Evolutionary conservation across 2,797 vertebrate species (phyloP).

Genomic region (Iguana delicatissima): DNA sequence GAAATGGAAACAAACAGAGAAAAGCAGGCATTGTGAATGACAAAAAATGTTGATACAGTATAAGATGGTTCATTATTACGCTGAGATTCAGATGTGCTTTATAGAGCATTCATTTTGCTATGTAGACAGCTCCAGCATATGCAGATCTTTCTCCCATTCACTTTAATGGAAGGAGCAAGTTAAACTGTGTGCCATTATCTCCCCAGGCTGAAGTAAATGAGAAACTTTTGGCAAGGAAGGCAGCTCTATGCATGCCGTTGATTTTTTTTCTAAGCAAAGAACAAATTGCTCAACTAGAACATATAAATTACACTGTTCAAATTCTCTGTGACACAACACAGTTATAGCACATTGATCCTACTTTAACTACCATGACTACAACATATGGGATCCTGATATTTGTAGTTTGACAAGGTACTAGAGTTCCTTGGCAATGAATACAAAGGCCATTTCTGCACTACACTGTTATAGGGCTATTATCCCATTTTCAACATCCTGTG

Average conservation of each 20-base stretch:
- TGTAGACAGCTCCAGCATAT: neutral
- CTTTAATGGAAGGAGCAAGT: neutral
- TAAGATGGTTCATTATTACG: neutral
- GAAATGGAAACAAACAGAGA: neutral
- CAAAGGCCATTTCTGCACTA: no score
- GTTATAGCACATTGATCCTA: no score
- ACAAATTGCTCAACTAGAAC: neutral
- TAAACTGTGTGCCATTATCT: neutral
- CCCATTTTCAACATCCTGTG: no score
- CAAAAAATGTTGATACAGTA: neutral
- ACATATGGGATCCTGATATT: no score
- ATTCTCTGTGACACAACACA: no score
- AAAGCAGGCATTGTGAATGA: neutral
- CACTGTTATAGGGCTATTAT: no score
- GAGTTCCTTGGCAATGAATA: no score
- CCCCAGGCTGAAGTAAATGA: neutral
- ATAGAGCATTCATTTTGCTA: neutral
- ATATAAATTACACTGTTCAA: no score
- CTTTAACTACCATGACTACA: no score
- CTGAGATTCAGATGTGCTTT: neutral
- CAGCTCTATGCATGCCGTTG: neutral
- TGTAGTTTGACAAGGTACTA: no score
- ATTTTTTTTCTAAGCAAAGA: neutral
- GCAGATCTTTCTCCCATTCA: neutral
- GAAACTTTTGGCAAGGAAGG: neutral